A percentile compares a stretch with the other conserved stretches of the same genome.
phyloP scores from a whole-genome alignment of 1,140 invertebrate species.

The Papilio aristodemus region DNA sequence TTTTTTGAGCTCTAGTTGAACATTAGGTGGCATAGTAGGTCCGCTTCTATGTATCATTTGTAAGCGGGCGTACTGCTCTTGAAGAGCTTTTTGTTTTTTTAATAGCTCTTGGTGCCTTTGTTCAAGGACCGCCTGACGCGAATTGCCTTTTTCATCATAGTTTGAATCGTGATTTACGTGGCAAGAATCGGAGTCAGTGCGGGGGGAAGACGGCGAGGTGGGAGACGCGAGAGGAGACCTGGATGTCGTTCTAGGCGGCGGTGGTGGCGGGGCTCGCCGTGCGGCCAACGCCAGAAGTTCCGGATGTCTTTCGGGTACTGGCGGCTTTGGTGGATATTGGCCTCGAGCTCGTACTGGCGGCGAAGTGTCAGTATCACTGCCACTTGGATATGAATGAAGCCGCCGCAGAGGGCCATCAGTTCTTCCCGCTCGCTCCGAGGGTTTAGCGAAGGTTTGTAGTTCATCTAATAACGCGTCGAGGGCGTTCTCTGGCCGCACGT shows the following conservation, averaged over 20 bases:
- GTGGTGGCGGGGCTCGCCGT: slow-evolving; percentile 91
- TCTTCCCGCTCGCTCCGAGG: slow-evolving; percentile 85
- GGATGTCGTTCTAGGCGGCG: slow-evolving; percentile 90
- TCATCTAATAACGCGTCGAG: slow-evolving; percentile 97
- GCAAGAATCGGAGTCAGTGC: slow-evolving; percentile 56
- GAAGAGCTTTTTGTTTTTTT: slow-evolving; percentile 91
- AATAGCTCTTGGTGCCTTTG: slow-evolving; percentile 92
- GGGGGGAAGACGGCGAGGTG: slow-evolving; percentile 74
- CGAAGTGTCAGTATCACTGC: slow-evolving; percentile 86
- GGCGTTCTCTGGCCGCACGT: slow-evolving; percentile 92
- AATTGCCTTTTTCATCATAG: slow-evolving; percentile 81
- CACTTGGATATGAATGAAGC: slow-evolving; percentile 87
- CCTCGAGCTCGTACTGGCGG: slow-evolving; percentile 82
- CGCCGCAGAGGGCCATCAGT: slow-evolving; percentile 85
- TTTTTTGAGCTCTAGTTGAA: slow-evolving; percentile 87
- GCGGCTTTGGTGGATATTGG: slow-evolving; percentile 83
- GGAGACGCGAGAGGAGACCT: slow-evolving; percentile 91
- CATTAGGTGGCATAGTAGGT: slow-evolving; percentile 82
- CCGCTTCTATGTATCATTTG: slow-evolving; percentile 91
- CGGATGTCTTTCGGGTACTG: slow-evolving; percentile 88
- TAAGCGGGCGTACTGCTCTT: slow-evolving; percentile 92
- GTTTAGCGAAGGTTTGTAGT: slow-evolving; percentile 91
- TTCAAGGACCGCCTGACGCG: slow-evolving; percentile 89
- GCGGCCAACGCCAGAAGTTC: slow-evolving; percentile 85
- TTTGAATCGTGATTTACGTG: slow-evolving; percentile 59